Base-by-base conservation (phyloP, 2,797 vertebrate species). In the Chaunax sp. region DNA sequence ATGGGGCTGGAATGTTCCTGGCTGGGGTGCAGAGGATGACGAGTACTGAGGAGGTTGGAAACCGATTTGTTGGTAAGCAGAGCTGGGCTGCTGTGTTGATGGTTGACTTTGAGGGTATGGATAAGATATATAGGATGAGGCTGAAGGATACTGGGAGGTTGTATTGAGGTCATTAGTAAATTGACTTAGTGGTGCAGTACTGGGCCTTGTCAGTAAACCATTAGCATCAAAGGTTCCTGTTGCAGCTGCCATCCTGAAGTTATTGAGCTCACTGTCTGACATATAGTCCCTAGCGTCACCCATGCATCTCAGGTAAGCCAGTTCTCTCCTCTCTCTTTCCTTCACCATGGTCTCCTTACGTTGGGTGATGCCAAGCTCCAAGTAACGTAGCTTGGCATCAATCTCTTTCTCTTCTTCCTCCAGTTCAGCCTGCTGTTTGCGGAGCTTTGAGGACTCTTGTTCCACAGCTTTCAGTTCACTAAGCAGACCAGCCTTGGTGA, bases 321-420 rank as follows among this genome's bases (percentile, higher is more conserved):
- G 87, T 79, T 99, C 97, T 69, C 95, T 94, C 63, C 94, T 93
- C 16, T 96, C 95, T 26, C 95, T 92, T 28, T 99, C 98, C 85
- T 98, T 98, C 72, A 97, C 94, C 89, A 98, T 91, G 0, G 97
- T 97, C 84, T 99, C 98, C 75, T 99, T 99, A 62, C 98, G 96
- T 60, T 98, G 98, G 13, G 95, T 96, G 80, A 99, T 99, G 49
- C 98, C 98, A 54, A 98, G 87, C 87, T 99, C 98, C 82, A 99
- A 89, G 89, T 97, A 99, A 69, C 98, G 97, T 72, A 99, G 91
- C 87, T 98, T 99, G 52, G 98, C 98, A 3, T 99, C 98, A 1
- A 99, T 99, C 91, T 99, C 98, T 86, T 99, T 99, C 88, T 99
- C 98, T 80, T 99, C 98, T 78, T 99, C 98, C 0, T 99, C 98